Evolutionary conservation across 2,113 vertebrate species (phyloP).

Genomic region (Mystacornis crossleyi): DNA sequence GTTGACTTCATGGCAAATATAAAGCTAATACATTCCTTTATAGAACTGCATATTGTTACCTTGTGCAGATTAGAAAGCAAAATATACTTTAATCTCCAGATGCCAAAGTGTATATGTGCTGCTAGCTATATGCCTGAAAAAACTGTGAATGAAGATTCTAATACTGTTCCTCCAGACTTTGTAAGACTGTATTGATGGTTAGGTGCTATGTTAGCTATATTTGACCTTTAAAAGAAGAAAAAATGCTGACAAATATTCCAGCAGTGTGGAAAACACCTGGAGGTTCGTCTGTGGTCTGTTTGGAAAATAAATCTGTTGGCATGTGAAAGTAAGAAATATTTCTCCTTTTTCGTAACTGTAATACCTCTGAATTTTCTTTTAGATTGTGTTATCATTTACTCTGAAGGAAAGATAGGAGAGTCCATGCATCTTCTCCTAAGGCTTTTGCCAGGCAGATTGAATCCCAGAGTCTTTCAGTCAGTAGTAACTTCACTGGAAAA

Average conservation of each 20-base stretch:
- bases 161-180: neutral
- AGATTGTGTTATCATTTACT: neutral
- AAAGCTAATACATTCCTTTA: neutral
- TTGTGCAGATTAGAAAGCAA: neutral
- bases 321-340: neutral
- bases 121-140: neutral
- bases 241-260: neutral
- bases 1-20: neutral
- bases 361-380: neutral
- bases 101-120: neutral
- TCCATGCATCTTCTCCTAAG: neutral
- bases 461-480: neutral
- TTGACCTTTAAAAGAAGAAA: neutral
- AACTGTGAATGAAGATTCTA: neutral
- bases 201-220: neutral
- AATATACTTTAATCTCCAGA: neutral
- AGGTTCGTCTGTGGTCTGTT: neutral
- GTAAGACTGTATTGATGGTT: neutral
- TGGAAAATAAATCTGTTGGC: neutral
- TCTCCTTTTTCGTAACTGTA: neutral
- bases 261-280: neutral
- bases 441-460: neutral
- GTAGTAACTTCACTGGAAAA: neutral
- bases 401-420: neutral
- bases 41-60: neutral